Base-by-base conservation (phyloP, 2,113 vertebrate species). In the Microtus ochrogaster region DNA sequence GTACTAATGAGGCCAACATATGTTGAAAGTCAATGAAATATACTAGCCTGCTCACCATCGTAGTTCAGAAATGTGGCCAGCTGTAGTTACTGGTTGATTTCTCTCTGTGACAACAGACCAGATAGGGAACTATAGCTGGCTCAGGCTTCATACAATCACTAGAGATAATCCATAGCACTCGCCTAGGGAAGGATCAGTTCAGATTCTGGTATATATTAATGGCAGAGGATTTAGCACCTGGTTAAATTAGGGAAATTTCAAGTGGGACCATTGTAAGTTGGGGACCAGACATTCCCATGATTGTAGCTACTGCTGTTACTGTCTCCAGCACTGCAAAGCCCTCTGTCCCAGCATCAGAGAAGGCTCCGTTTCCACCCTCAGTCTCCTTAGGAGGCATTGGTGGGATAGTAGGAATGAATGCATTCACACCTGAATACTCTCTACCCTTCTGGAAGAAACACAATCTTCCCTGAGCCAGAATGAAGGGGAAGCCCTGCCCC, bases 221-320 rank as follows among this genome's bases (percentile, higher is more conserved):
- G 70, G 33, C 12, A 26, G 24, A 70, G 24, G 1, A 7, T 30
- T 61, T 16, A 22, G 11, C n/a, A 52, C 16, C 49, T 28, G 19
- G 4, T 2, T 86, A 33, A 91, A 78, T 28, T 49, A 0, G 22
- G 58, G 70, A 89, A 47, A 19, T 28, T 33, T 3, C 41, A 44
- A 44, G 16, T 55, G 12, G 39, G 33, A 36, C 21, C 82, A 24
- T 36, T 22, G 0, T 26, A 36, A 24, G 3, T 44, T 44, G 1
- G 21, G 14, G 30, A 28, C 6, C 16, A 28, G 26, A 3, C 21
- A 8, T 30, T 47, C 22, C 44, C 0, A 3, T 41, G 8, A 22
- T 6, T 2, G 5, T 5, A 33, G 39, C 36, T 24, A 19, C 22
- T 7, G 7, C 1, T 9, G 0, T 14, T 5, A 2, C 17, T 55